Percentiles rank a stretch among this genome's conserved stretches.
Conservation (phyloP, 2,113 vertebrate species). For the Pituophis catenifer region DNA sequence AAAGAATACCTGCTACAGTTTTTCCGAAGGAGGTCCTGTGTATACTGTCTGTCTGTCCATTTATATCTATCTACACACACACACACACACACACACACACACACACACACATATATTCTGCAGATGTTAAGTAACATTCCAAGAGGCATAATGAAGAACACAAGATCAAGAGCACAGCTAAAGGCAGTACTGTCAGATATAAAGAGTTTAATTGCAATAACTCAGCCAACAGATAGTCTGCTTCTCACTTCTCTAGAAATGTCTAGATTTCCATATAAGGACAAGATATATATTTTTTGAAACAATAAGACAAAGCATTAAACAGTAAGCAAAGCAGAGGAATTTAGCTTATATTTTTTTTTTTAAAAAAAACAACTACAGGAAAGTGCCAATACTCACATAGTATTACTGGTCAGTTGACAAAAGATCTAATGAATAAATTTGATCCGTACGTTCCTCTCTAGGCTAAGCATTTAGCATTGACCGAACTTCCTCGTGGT, state of each 20-base stretch:
- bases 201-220: not conserved
- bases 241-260: not conserved
- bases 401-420: not conserved
- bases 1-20: not conserved
- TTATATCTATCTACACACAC: not conserved
- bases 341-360: rapidly evolving
- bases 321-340: not conserved
- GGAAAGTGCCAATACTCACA: conserved; percentile 26
- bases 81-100: not conserved
- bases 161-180: not conserved
- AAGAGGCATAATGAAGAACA: not conserved
- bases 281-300: not conserved
- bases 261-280: rapidly evolving
- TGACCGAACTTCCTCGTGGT: conserved; percentile 11
- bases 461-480: not conserved
- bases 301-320: rapidly evolving
- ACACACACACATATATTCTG: not conserved
- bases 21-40: not conserved
- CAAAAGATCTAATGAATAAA: not conserved
- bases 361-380: not conserved
- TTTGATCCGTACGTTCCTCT: conserved; percentile 28
- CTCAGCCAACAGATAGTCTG: not conserved
- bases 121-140: not conserved
- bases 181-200: rapidly evolving
- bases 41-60: not conserved